Evolutionary conservation across 2,888 invertebrate species (phyloP).

Genomic region (Drosophila pegasa): DNA sequence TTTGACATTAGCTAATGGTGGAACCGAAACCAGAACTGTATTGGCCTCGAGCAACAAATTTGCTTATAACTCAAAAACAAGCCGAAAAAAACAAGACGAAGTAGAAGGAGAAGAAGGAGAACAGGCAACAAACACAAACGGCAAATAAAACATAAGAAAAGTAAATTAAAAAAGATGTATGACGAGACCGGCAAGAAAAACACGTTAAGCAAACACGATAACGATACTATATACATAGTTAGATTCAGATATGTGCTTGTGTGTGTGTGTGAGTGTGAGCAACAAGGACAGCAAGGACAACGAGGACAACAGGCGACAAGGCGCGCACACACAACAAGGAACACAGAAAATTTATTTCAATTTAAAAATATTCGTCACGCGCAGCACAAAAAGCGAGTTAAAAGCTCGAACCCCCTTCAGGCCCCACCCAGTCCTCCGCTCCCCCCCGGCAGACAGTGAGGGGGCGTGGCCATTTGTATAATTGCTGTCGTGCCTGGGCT

Average conservation of each 20-base stretch:
- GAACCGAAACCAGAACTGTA: constrained; percentile 37
- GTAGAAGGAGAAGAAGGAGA: background rate
- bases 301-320: constrained; percentile 51
- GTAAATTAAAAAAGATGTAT: constrained; percentile 39
- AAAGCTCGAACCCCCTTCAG: constrained; percentile 17
- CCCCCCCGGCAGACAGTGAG: background rate
- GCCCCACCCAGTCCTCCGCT: background rate
- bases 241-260: constrained; percentile 23
- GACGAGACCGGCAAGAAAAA: constrained; percentile 60
- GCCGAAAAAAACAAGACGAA: constrained; percentile 30
- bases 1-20: constrained; percentile 64
- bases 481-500: constrained; percentile 62
- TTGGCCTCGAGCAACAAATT: constrained; percentile 71
- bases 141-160: constrained; percentile 10
- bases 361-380: constrained; percentile 79
- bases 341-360: constrained; percentile 72
- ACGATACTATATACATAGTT: constrained; percentile 61
- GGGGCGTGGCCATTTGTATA: constrained; percentile 69
- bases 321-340: constrained; percentile 40
- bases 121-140: constrained; percentile 24
- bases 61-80: constrained; percentile 71
- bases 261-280: constrained; percentile 8
- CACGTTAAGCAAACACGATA: constrained; percentile 77
- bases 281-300: constrained; percentile 56
- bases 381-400: constrained; percentile 69